Evolutionary conservation across 2,888 invertebrate genomes (phyloP).

Genomic region (Buathra laborator): DNA sequence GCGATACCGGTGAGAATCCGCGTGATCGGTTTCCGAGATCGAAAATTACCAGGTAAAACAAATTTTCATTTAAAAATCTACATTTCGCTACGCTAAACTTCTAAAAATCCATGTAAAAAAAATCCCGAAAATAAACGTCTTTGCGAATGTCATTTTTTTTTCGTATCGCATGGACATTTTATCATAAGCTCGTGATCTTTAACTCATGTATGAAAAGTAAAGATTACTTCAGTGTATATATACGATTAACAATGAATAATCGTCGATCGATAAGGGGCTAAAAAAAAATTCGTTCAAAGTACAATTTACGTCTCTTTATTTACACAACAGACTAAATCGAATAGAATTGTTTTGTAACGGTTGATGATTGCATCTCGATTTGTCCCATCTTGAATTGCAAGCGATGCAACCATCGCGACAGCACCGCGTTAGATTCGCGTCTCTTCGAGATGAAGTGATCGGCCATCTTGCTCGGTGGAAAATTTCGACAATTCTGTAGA

Average conservation of each 20-base stretch:
- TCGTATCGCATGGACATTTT: background rate
- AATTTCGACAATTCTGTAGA: constrained; percentile 95
- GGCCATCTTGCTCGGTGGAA: constrained; percentile 87
- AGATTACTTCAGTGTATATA: background rate
- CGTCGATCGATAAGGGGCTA: background rate
- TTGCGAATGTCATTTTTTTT: background rate
- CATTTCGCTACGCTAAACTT: background rate
- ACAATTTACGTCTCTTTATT: constrained; percentile 60
- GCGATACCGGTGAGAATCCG: background rate
- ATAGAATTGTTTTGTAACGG: constrained; percentile 96
- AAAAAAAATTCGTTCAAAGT: constrained; percentile 6
- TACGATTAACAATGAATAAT: background rate
- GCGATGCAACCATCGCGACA: constrained; percentile 94
- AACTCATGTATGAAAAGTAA: background rate
- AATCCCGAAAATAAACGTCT: background rate
- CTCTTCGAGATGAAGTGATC: constrained; percentile 85
- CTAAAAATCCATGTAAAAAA: background rate
- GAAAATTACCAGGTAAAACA: background rate
- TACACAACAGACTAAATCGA: constrained; percentile 86
- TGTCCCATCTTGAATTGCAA: constrained; percentile 99
- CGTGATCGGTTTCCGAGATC: background rate
- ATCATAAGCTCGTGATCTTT: too few species aligned
- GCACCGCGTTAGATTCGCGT: constrained; percentile 86
- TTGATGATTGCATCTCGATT: constrained; percentile 96
- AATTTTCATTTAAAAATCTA: background rate